A percentile compares a stretch with the other conserved stretches of the same genome.
phyloP scores from a whole-genome alignment of 2,113 vertebrate species.

The Heterocephalus glaber region DNA sequence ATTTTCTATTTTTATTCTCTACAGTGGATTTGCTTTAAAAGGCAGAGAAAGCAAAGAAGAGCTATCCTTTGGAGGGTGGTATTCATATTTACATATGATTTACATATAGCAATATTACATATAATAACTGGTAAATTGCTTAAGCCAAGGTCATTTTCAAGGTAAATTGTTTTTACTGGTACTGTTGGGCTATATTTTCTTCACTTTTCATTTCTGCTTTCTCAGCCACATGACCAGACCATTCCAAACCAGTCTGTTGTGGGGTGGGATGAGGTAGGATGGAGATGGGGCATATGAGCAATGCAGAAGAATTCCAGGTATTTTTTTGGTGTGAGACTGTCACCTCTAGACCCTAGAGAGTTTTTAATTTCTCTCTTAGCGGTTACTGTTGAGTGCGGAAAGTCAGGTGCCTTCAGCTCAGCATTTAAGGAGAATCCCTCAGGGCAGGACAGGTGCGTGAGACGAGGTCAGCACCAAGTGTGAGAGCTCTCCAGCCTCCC shows the following conservation, averaged over 20 bases:
- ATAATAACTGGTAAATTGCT: slow-evolving; percentile 37
- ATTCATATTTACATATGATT: slow-evolving; percentile 62
- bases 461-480: background rate
- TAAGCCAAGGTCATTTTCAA: background rate
- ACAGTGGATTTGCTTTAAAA: slow-evolving; percentile 68
- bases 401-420: background rate
- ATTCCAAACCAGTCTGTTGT: background rate
- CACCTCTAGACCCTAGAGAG: background rate
- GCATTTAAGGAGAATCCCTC: background rate
- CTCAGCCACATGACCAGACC: background rate
- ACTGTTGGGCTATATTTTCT: background rate
- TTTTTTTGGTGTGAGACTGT: background rate
- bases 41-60: slow-evolving; percentile 60
- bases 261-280: rapidly evolving
- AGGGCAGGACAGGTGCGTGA: rapidly evolving
- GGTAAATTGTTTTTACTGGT: background rate
- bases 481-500: background rate
- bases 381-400: background rate
- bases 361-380: background rate
- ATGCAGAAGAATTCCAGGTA: background rate
- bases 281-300: background rate
- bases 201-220: slow-evolving; percentile 29
- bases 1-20: slow-evolving; percentile 44
- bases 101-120: slow-evolving; percentile 31
- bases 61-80: background rate